Evolutionary conservation across 2,797 vertebrate species (phyloP), one percentile per base, ranked within the genome.

Genomic region (Brachyrhaphis roseni): DNA sequence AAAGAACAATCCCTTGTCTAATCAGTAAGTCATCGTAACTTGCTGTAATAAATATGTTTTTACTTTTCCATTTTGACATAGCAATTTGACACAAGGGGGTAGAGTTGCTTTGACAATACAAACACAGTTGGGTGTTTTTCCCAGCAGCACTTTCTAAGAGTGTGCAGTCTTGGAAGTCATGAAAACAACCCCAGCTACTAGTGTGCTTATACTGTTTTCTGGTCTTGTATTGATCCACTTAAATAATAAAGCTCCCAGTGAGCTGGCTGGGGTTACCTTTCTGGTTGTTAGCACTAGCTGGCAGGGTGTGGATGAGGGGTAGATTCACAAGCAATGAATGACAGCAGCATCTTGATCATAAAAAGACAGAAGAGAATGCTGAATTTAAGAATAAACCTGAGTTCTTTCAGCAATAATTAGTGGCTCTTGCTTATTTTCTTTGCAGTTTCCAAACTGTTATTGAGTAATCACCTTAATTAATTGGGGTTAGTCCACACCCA

Each of bases 271-370:
- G 82, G 86, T 90, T 90, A 86, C 85, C 84, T 90, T 89, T 89
- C 89, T 71, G 79, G 87, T 81, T 88, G 68, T 73, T 80, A 90
- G 77, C 83, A 34, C 16, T 18, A 62, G 31, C 31, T 62, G 28
- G 13, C 28, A 62, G 31, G 5, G 59, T 62, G 59, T 18, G 76
- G 74, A 79, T 77, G 77, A 75, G 75, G 78, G 77, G 76, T 77
- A 77, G 83, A 62, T 79, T 76, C 86, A 83, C 76, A 78, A 75
- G 81, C 75, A 8, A 78, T 82, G 83, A 91, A 68, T 57, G 77
- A 88, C 90, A 83, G 86, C 81, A 70, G 76, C 88, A 51, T 84
- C 88, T 91, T 91, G 90, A 93, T 92, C 88, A 87, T 79, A 88
- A 62, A 82, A 85, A 79, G 85, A 86, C 80, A 85, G 81, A 86